Evolutionary conservation across 2,797 vertebrate genomes (phyloP), one percentile per base, ranked within the genome.

Genomic region (Takifugu rubripes): DNA sequence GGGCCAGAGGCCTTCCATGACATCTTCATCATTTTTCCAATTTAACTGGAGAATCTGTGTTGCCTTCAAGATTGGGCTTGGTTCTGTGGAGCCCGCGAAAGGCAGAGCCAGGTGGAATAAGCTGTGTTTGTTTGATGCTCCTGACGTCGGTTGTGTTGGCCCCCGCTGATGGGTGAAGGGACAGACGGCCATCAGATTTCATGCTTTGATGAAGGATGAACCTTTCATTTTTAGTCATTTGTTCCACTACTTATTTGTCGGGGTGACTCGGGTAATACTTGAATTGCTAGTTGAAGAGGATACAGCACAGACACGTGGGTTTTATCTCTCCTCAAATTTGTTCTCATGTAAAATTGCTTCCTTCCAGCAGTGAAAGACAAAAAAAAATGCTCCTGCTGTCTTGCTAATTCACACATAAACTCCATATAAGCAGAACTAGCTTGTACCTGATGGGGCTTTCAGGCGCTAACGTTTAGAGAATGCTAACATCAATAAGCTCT

Each of bases 211-310:
- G 70, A 73, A 62, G 43, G 62, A 78, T 72, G 66, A 78, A 74
- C 71, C 60, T 77, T 81, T 85, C 61, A 68, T 77, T 81, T 81
- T 67, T 14, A 29, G 52, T 59, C 51, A 62, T 81, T 81, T 81
- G 62, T 83, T 81, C 70, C 74, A 72, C 61, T 17, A 49, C 63
- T 56, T 61, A 54, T 75, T 81, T 72, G 68, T 59, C 56, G 44
- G 59, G 56, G 67, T 64, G 68, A 64, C 61, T 79, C 78, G 47
- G 71, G 66, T 72, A 67, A 75, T 63, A 64, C 52, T 70, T 64
- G 54, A 82, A 69, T 71, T 55, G 65, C 40, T 48, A 25, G 61
- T 68, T 70, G 61, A 73, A 68, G 72, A 56, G 54, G 70, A 70
- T 51, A 40, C 47, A 43, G 57, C 52, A 36, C 57, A 65, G 44